Evolutionary conservation across 2,113 vertebrate species (phyloP).

Genomic region (Antechinus flavipes): DNA sequence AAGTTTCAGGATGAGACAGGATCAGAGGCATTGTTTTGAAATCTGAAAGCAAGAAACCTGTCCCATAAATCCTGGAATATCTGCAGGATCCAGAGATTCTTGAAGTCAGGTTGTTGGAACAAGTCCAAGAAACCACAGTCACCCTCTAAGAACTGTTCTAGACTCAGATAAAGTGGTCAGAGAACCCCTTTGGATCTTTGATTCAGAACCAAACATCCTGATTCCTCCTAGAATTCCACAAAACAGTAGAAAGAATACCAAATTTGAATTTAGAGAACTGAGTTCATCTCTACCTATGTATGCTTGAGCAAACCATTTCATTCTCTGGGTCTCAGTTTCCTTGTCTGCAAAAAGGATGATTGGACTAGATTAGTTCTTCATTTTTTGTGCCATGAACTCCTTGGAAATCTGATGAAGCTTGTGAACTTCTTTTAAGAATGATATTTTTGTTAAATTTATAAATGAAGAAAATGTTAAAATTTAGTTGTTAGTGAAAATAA

Average conservation of each 20-base stretch:
- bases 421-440: background rate
- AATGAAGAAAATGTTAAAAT: background rate
- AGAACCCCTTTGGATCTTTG: background rate
- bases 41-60: background rate
- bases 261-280: background rate
- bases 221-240: background rate
- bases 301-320: background rate
- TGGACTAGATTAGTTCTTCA: background rate
- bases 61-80: background rate
- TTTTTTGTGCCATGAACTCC: background rate
- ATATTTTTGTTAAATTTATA: background rate
- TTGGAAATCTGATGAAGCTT: background rate
- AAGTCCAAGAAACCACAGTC: background rate
- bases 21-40: background rate
- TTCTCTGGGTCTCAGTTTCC: background rate
- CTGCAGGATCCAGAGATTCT: background rate
- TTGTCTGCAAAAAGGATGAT: background rate
- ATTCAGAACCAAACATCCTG: background rate
- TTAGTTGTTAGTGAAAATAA: background rate
- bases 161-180: background rate
- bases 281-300: background rate
- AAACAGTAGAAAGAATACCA: background rate
- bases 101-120: background rate
- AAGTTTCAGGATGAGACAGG: background rate
- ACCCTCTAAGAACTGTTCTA: background rate